Base-by-base conservation (phyloP, 2,797 vertebrate species). In the Pseudomugil tenellus region DNA sequence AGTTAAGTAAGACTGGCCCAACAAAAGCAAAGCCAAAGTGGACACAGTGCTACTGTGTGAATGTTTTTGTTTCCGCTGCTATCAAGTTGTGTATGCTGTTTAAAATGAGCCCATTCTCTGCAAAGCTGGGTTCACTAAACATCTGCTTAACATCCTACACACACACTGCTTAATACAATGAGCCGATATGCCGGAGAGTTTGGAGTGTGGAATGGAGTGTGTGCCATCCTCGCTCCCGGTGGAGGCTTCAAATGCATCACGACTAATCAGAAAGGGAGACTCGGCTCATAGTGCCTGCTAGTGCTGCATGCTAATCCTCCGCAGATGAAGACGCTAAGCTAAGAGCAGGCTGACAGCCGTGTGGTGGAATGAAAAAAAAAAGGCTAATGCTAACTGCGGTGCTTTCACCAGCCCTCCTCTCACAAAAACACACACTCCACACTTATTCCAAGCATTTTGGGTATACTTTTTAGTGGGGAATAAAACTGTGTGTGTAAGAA, bases 241-340 rank as follows among this genome's bases (percentile, higher is more conserved):
- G 74, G 84, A 89, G 80, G 79, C 87, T 89, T 88, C 86, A 85
- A 76, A 89, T 77, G 86, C 84, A 89, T 86, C 86, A 78, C 41
- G 54, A 48, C 73, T 87, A 87, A 89, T 85, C 85, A 87, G 81
- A 74, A 76, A 60, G 70, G 59, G 79, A 79, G 83, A 77, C 76
- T 82, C 67, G 34, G 78, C 69, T 83, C 69, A 26, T 54, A 57
- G 75, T 28, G 74, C 71, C 12, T 62, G 81, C 85, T 84, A 87
- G 70, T 49, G 78, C 88, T 85, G 87, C 84, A 91, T 91, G 86
- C 72, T 84, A 88, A 90, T 88, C 84, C 85, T 70, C 76, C 43
- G 63, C 84, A 83, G 87, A 90, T 89, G 89, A 90, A 91, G 87
- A 89, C 77, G 82, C 88, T 83, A 84, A 89, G 86, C 87, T 90